Evolutionary conservation across 1,140 invertebrate species (phyloP), one percentile per base, ranked within the genome.

Genomic region (Armadillidium nasatum): DNA sequence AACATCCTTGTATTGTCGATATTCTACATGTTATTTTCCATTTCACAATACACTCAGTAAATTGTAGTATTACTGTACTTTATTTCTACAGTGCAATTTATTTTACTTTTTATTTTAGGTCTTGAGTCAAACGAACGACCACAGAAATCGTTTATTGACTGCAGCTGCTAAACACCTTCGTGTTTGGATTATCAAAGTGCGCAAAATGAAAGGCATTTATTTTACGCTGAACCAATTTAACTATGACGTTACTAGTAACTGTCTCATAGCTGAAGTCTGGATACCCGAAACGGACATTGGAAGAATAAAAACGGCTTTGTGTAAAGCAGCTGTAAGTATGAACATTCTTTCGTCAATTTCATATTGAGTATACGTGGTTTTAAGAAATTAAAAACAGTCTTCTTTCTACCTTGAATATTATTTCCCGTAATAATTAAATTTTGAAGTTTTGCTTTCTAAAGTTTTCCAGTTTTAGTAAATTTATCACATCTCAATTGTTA

Each of bases 221-320:
- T 93, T 95, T 82, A 95, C 93, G 0, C 85, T 97, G 82, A 97
- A 97, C 86, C 85, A 95, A 68, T 96, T 96, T 87, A 96, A 96
- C 85, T 85, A 96, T 86, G 94, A 96, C 84, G 94, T 96, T 0
- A 96, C 95, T 0, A 93, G 95, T 84, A 96, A 96, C 84, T 98
- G 95, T 86, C 87, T 98, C 33, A 97, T 99, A 81, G 96, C 93
- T n/a, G 96, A 99, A 85, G 97, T 95, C 85, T 99, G 96, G 97
- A 93, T 96, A 81, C 94, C 96, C 0, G 89, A 91, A 15, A 87
- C 90, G 75, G 95, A 98, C 82, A 87, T 97, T 73, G 89, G 91
- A 23, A 88, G 90, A 73, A 95, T 99, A 70, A 93, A 95, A 83
- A 90, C 93, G 82, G 95, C 95, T 19, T 86, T 99, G 43, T 82